These are phyloP conservation scores for Meriones unguiculatus DNA, from an alignment of 2,113 vertebrate species.

Conservation along the genomic window DNA sequence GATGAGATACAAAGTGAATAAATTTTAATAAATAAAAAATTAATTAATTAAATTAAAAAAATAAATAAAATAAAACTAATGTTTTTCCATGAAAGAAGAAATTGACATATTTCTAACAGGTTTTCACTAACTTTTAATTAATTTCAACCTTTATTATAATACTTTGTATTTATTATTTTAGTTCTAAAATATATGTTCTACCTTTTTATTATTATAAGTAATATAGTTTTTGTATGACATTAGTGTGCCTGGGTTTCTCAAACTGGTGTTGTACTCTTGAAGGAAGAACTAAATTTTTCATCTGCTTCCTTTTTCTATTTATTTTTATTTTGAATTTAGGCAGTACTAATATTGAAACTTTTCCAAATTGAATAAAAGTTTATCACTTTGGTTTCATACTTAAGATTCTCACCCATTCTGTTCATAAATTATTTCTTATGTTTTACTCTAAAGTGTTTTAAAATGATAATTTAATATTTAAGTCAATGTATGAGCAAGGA, in stretches of 20 bases:
- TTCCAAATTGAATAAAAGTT: conserved; percentile 13
- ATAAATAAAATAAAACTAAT: background rate
- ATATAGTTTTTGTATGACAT: background rate
- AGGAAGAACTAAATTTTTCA: conserved; percentile 23
- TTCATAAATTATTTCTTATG: conserved; percentile 16
- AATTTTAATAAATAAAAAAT: no score
- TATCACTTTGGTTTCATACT: conserved; percentile 10
- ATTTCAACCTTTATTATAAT: background rate
- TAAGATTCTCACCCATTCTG: background rate
- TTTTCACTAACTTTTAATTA: conserved; percentile 7
- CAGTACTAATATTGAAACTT: conserved; percentile 21
- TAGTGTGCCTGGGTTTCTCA: conserved; percentile 4
- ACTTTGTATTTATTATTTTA: background rate
- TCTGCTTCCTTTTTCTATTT: conserved; percentile 27
- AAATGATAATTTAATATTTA: conserved; percentile 70
- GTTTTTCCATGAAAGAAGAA: background rate
- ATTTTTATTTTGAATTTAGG: conserved; percentile 15
- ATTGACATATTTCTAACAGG: background rate
- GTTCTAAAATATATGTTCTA: background rate
- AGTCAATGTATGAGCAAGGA: conserved; percentile 52
- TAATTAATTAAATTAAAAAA: no score
- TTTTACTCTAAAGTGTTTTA: conserved; percentile 65
- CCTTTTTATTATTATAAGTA: background rate
- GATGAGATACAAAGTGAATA: no score
- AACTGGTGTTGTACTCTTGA: background rate